Evolutionary conservation across 2,113 vertebrate species (phyloP).

Genomic region (Myotis brandtii): DNA sequence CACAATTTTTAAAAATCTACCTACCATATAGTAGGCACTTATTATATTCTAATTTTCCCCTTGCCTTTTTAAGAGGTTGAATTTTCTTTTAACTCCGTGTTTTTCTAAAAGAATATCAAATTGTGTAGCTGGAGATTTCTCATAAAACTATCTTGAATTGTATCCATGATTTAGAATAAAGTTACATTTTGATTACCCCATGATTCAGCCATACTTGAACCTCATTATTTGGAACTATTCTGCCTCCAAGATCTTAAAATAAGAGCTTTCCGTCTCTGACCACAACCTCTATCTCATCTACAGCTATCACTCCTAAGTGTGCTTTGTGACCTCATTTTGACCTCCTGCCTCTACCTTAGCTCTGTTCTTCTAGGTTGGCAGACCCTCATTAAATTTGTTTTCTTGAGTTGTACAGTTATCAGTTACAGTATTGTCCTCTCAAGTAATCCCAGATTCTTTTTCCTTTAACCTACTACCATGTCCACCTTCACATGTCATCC

Average conservation of each 20-base stretch:
- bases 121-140: background rate
- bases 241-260: constrained; percentile 60
- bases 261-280: constrained; percentile 65
- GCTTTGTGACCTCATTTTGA: constrained; percentile 64
- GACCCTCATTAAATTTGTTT: constrained; percentile 23
- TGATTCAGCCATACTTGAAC: background rate
- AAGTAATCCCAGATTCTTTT: background rate
- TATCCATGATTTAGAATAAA: background rate
- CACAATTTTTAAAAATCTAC: background rate
- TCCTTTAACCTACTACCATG: background rate
- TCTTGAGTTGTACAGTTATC: background rate
- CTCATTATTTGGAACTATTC: constrained; percentile 37
- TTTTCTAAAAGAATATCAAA: constrained; percentile 36
- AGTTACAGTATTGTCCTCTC: background rate
- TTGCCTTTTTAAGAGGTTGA: background rate
- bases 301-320: constrained; percentile 42
- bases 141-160: background rate
- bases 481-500: background rate
- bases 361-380: constrained; percentile 14
- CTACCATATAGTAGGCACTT: background rate
- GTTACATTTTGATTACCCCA: background rate
- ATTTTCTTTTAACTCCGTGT: constrained; percentile 22
- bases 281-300: constrained; percentile 64
- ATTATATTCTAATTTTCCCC: background rate
- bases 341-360: constrained; percentile 32